Conservation (phyloP, 2,888 invertebrate species). For the Dicyrtomina minuta region DNA sequence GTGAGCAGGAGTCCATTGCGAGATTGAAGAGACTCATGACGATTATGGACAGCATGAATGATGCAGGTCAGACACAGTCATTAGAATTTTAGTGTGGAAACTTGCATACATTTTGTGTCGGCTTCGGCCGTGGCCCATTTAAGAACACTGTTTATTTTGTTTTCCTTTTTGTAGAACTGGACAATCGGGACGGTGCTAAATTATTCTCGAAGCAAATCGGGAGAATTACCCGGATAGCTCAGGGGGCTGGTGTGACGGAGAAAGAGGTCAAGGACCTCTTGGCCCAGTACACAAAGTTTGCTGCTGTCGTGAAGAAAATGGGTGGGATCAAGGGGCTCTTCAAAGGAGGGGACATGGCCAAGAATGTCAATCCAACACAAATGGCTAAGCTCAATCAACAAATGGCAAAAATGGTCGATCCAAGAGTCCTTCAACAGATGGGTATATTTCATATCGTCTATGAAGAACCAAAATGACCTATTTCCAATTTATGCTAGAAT, state of each 20-base stretch:
- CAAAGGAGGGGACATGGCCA: conserved; percentile 92
- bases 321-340: conserved; percentile 99
- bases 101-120: no score
- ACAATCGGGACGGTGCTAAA: conserved; percentile 93
- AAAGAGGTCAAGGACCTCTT: conserved; percentile 96
- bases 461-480: no score
- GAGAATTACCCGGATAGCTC: conserved; percentile 79
- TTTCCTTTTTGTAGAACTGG: conserved; percentile 68
- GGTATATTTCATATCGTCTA: conserved; percentile 62
- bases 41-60: conserved; percentile 99
- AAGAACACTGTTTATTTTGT: background rate
- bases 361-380: conserved; percentile 96
- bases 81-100: no score
- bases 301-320: conserved; percentile 99
- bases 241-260: conserved; percentile 89
- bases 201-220: conserved; percentile 89
- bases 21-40: conserved; percentile 97
- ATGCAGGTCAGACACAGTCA: conserved; percentile 69
- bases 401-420: conserved; percentile 99
- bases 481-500: no score
- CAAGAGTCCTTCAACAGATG: conserved; percentile 92
- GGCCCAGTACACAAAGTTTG: conserved; percentile 97
- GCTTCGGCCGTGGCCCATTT: background rate
- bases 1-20: conserved; percentile 97
- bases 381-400: conserved; percentile 99